Conservation (phyloP, 2,113 vertebrate species). For the Ptyas mucosa region DNA sequence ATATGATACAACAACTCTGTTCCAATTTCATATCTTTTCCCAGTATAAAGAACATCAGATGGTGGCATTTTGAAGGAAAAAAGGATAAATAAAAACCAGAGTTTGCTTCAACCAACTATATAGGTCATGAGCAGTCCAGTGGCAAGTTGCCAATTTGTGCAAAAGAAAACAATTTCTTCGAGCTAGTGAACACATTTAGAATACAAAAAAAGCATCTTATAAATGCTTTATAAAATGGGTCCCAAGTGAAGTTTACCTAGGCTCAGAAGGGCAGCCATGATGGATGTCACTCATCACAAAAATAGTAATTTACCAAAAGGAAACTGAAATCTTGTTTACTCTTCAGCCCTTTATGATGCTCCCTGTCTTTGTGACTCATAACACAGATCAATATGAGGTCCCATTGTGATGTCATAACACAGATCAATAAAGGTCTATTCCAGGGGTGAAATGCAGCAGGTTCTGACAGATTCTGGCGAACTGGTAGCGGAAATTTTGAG, state of each 20-base stretch:
- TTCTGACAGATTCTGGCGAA: no score
- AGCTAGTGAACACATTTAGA: background rate
- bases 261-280: background rate
- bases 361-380: background rate
- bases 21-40: constrained; percentile 19
- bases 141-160: background rate
- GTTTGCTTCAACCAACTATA: background rate
- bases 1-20: constrained; percentile 26
- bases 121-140: background rate
- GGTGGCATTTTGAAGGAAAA: background rate
- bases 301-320: background rate
- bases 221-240: background rate
- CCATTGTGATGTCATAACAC: background rate
- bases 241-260: background rate
- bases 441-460: no score
- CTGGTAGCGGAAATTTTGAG: no score
- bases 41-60: constrained; percentile 1
- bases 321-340: background rate
- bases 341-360: background rate
- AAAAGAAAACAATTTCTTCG: background rate
- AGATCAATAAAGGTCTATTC: background rate
- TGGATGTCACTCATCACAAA: background rate
- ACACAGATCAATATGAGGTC: background rate
- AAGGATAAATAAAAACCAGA: background rate
- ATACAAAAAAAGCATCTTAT: background rate